These are phyloP conservation scores for Hycleus cichorii DNA, from an alignment of 1,140 invertebrate genomes.

Conservation along the genomic window DNA sequence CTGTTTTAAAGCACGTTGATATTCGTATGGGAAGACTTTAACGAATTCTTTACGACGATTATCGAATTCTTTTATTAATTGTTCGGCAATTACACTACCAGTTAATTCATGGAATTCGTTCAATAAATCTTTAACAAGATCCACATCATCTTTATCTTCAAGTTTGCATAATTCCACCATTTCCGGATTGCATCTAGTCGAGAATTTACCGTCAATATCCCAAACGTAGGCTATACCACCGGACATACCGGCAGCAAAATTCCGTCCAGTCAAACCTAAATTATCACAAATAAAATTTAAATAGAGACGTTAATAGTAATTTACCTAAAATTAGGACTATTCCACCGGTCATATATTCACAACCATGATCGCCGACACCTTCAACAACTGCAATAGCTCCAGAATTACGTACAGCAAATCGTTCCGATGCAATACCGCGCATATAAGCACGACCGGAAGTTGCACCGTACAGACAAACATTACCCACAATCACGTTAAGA, in stretches of 20 bases:
- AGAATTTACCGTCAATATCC: constrained; percentile 80
- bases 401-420: constrained; percentile 97
- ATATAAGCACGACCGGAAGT: constrained; percentile 92
- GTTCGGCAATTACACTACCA: constrained; percentile 75
- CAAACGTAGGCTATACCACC: constrained; percentile 90
- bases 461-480: constrained; percentile 96
- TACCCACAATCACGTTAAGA: constrained; percentile 94
- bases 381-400: constrained; percentile 86
- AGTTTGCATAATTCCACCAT: constrained; percentile 83
- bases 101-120: constrained; percentile 87
- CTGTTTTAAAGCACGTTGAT: constrained; percentile 81
- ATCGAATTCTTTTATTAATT: constrained; percentile 78
- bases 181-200: constrained; percentile 82
- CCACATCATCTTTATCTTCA: constrained; percentile 70
- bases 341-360: constrained; percentile 99
- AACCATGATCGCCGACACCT: constrained; percentile 97
- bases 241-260: constrained; percentile 87
- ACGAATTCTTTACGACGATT: constrained; percentile 72
- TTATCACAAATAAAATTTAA: constrained; percentile 34
- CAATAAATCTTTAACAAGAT: constrained; percentile 70
- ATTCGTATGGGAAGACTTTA: constrained; percentile 98
- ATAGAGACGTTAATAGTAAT: not conserved
- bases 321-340: constrained; percentile 84
- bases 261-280: constrained; percentile 75
- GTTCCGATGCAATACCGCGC: constrained; percentile 92